A percentile compares a stretch with the other conserved stretches of the same genome.
phyloP scores from a whole-genome alignment of 2,888 invertebrate species.

The Rotaria macrura region DNA sequence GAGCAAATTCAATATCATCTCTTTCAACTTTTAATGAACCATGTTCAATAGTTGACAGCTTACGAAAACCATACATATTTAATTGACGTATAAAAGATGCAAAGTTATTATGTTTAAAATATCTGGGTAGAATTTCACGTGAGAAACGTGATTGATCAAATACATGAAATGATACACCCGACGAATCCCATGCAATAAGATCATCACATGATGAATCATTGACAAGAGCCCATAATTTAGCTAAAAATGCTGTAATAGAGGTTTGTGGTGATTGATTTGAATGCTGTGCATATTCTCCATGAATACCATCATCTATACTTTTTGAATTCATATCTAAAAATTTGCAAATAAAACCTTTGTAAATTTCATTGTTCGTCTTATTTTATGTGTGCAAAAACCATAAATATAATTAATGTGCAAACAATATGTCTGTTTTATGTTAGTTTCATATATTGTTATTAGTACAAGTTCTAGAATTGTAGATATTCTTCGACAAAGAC shows the following conservation, averaged over 20 bases:
- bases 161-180: constrained; percentile 81
- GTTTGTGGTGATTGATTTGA: background rate
- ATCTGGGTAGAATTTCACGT: constrained; percentile 76
- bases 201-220: constrained; percentile 78
- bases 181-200: constrained; percentile 77
- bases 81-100: constrained; percentile 93
- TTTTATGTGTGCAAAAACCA: too few species aligned
- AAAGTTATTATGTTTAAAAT: constrained; percentile 98
- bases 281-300: background rate
- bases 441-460: too few species aligned
- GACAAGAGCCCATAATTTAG: constrained; percentile 86
- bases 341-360: too few species aligned
- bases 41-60: constrained; percentile 30
- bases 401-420: too few species aligned
- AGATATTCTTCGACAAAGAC: too few species aligned
- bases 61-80: constrained; percentile 65
- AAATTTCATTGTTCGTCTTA: background rate
- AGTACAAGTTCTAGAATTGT: too few species aligned
- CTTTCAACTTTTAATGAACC: constrained; percentile 30
- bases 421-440: too few species aligned
- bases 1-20: constrained; percentile 34
- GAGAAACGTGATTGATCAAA: constrained; percentile 85
- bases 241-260: constrained; percentile 58
- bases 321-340: background rate
- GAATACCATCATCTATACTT: background rate